Evolutionary conservation across 2,113 vertebrate genomes (phyloP), one percentile per base, ranked within the genome.

Genomic region (Mus pahari): DNA sequence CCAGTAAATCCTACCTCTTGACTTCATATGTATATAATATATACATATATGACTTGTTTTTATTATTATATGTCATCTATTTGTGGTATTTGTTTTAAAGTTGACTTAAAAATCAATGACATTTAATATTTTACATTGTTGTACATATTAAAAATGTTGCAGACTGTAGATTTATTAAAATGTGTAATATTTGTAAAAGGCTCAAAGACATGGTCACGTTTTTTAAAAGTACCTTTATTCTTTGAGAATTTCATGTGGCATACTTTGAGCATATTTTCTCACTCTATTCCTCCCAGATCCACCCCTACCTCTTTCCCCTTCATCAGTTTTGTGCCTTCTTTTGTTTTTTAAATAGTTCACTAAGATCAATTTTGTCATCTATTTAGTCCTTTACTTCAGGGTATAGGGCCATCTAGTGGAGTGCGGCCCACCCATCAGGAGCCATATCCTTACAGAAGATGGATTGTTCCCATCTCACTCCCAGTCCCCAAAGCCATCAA

Each of bases 141-240:
- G 36, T 86, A 79, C 53, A n/a, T n/a, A 22, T 14, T 73, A 36
- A 94, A 64, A n/a, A n/a, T 90, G 3, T 86, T 77, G 12, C 82
- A 86, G 26, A 42, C 16, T 75, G 68, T 64, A 79, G 48, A 83
- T 87, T 97, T 95, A 58, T 24, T 94, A 95, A 94, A 95, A 75
- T 70, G 45, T 68, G 5, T 4, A 39, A 68, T n/a, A 50, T 53
- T 78, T 94, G 94, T 20, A 39, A 60, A 93, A 87, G 36, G 42
- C 12, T 11, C 68, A 33, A 22, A 66, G 60, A 86, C 4, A 42
- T 64, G 12, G 22, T 39, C n/a, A 42, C 33, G 31, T 64, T 45
- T 83, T 64, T 45, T 3, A n/a, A 36, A 79, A 33, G 33, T 22
- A 22, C 55, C 31, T 33, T 81, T n/a, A 22, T 36, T 55, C 33